A percentile compares a stretch with the other conserved stretches of the same genome.
phyloP scores from a whole-genome alignment of 2,113 vertebrate genomes.

The Equus przewalskii region DNA sequence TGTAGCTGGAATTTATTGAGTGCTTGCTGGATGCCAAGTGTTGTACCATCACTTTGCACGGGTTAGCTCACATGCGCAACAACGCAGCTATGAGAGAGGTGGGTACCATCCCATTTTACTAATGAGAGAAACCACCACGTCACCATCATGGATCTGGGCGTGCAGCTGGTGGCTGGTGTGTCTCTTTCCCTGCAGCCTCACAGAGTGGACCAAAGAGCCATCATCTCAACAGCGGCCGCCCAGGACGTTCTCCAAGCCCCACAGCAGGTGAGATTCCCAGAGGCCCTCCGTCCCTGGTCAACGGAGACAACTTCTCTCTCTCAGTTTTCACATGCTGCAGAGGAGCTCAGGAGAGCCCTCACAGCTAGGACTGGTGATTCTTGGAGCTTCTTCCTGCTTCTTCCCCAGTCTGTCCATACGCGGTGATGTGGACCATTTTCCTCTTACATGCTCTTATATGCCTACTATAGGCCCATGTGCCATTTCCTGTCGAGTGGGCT shows the following conservation, averaged over 20 bases:
- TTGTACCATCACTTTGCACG: not conserved
- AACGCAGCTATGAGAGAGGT: too few relatives aligned
- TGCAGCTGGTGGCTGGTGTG: conserved; percentile 94
- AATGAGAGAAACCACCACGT: not conserved
- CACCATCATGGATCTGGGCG: conserved; percentile 89
- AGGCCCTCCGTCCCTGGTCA: accelerated
- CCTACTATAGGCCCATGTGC: accelerated
- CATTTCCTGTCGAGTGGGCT: too few relatives aligned
- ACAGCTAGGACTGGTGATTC: accelerated
- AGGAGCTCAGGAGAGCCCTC: accelerated
- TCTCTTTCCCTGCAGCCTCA: conserved; percentile 92
- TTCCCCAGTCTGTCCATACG: accelerated
- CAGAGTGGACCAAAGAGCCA: conserved; percentile 90
- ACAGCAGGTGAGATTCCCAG: conserved; percentile 90
- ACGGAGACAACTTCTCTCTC: accelerated
- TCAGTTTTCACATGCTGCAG: accelerated
- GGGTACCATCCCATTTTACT: not conserved
- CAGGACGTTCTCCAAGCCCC: conserved; percentile 92
- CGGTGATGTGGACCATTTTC: accelerated
- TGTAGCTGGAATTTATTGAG: not conserved
- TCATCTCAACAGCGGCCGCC: conserved; percentile 92
- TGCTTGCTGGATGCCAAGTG: not conserved
- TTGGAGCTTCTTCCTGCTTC: not conserved
- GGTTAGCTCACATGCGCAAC: too few relatives aligned
- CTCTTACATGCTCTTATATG: too few relatives aligned